Evolutionary conservation across 2,888 invertebrate species (phyloP).

Genomic region (Entomobrya proxima): DNA sequence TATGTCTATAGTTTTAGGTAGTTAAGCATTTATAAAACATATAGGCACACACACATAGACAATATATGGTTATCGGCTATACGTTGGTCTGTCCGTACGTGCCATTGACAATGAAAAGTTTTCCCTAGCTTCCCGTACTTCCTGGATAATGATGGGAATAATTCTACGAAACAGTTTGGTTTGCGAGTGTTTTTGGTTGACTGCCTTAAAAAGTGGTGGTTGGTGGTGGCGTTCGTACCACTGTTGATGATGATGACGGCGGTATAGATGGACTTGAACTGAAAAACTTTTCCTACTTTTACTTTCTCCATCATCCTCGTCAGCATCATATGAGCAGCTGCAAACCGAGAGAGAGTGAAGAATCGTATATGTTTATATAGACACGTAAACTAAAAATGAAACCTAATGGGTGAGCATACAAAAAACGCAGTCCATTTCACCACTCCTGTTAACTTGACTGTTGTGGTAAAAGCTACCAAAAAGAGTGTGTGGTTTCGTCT

Average conservation of each 20-base stretch:
- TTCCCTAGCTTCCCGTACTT: conserved; percentile 1
- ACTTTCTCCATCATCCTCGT: background rate
- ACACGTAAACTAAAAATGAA: background rate
- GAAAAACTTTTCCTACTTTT: conserved; percentile 12
- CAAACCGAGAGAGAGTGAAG: no score
- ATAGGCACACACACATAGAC: background rate
- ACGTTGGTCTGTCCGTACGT: background rate
- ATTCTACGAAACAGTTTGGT: conserved; percentile 16
- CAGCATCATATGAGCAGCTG: background rate
- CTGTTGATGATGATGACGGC: background rate
- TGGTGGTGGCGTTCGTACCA: background rate
- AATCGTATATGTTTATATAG: background rate
- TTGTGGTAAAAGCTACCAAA: background rate
- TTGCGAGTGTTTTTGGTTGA: conserved; percentile 16
- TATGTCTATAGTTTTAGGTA: background rate
- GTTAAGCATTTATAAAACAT: background rate
- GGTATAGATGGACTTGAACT: background rate
- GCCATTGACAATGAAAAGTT: conserved; percentile 61
- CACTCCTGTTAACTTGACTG: background rate
- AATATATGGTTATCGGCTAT: background rate
- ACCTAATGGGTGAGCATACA: background rate
- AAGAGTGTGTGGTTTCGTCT: conserved; percentile 2
- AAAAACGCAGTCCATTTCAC: background rate
- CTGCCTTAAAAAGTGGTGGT: conserved; percentile 25
- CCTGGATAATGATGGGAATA: conserved; percentile 45